Percentiles rank a stretch among this genome's conserved stretches.
Conservation (phyloP, 2,113 vertebrate species). For the Bubo scandiacus region DNA sequence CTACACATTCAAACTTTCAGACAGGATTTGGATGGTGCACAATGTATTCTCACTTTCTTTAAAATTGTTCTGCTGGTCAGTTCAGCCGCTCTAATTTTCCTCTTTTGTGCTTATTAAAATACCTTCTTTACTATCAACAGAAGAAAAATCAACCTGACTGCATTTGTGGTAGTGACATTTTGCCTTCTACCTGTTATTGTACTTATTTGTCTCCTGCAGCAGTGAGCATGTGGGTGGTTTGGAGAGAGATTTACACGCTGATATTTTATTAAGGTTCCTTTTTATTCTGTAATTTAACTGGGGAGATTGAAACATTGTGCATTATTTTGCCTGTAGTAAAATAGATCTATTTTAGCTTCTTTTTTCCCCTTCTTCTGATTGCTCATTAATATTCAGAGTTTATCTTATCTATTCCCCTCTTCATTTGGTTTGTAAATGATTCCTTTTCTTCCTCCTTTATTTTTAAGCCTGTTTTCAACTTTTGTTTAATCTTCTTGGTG, state of each 20-base stretch:
- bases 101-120: background rate
- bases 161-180: background rate
- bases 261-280: slow-evolving; percentile 34
- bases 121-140: background rate
- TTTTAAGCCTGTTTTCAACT: slow-evolving; percentile 52
- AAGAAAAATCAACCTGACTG: background rate
- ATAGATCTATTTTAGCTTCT: slow-evolving; percentile 10
- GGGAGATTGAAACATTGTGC: slow-evolving; percentile 7
- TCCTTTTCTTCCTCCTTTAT: slow-evolving; percentile 44
- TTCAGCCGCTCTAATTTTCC: slow-evolving; percentile 6
- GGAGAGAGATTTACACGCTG: slow-evolving; percentile 17
- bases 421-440: slow-evolving; percentile 68
- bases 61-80: background rate
- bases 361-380: background rate
- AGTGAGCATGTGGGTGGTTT: slow-evolving; percentile 50
- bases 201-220: slow-evolving; percentile 3
- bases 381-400: slow-evolving; percentile 59
- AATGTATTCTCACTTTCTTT: background rate
- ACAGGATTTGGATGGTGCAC: background rate
- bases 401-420: slow-evolving; percentile 49
- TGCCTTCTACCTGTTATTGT: slow-evolving; percentile 9
- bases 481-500: slow-evolving; percentile 44
- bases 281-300: slow-evolving; percentile 36
- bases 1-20: background rate
- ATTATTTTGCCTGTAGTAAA: slow-evolving; percentile 59